Base-by-base conservation (phyloP, 1,140 invertebrate species). In the Diprion similis region DNA sequence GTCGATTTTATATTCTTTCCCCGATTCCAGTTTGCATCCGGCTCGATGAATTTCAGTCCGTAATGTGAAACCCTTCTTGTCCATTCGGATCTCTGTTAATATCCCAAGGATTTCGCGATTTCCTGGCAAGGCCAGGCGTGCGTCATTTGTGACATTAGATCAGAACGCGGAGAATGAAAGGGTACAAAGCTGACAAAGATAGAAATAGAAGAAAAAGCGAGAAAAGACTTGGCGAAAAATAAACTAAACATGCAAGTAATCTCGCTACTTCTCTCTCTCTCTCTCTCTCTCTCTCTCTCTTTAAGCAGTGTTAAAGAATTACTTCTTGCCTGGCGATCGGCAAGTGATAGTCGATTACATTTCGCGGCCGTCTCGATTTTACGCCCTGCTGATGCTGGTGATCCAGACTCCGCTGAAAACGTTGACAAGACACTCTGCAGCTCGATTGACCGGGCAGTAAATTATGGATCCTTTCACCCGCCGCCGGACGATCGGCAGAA, bases 71-170 rank as follows among this genome's bases (percentile, higher is more conserved):
- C 11, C n/a, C n/a, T 15, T 9, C n/a, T 15, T 9, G 4, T 4
- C 51, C 51, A 8, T 59, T 37, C 24, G 24, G 24, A 37, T 37
- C 24, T 37, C 24, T 37, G 24, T 37, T 37, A 1, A 37, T 37
- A 37, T 37, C 9, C 51, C 51, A 59, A 59, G 51, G 51, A 59
- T 59, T 59, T 59, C n/a, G 51, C 51, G 51, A 59, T 59, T 59
- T 59, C 51, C 51, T 59, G 51, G 51, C 51, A 59, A 59, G 51
- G 51, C 51, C 51, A 17, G 6, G 51, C 51, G 51, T 59, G 51
- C 51, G 51, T 59, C 51, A 59, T 17, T 59, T 59, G 51, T 59
- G 51, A 59, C 51, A 59, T 59, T 59, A 59, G 11, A 59, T 37
- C 24, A 37, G 24, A 37, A 6, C 24, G 2, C 24, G 51, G 11